A percentile compares a stretch with the other conserved stretches of the same genome.
These are phyloP conservation scores for Diadegma fenestrale DNA, from an alignment of 2,888 invertebrate species.

Conservation along the genomic window DNA sequence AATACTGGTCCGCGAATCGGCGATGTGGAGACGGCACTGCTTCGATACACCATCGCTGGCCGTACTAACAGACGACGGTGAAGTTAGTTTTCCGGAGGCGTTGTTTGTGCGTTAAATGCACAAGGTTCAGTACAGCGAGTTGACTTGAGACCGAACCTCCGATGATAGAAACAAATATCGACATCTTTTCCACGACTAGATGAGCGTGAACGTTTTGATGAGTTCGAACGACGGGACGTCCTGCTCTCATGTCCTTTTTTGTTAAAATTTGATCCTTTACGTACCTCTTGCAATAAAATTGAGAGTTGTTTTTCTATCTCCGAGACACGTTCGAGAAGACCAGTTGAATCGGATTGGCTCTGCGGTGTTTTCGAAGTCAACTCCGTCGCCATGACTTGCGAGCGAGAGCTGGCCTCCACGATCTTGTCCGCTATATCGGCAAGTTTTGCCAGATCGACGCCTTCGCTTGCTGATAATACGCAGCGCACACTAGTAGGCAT, in stretches of 20 bases:
- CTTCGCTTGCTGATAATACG: conserved; percentile 20
- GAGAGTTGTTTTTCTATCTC: neutral
- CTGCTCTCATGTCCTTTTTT: neutral
- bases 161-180: conserved; percentile 1
- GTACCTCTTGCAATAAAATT: neutral
- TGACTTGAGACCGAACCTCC: neutral
- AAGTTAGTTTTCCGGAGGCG: conserved; percentile 30
- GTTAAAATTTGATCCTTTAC: neutral
- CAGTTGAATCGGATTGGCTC: neutral
- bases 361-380: neutral
- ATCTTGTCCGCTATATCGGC: conserved; percentile 14
- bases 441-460: neutral
- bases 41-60: conserved; percentile 34
- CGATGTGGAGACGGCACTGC: conserved; percentile 47
- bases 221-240: neutral
- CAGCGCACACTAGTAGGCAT: conserved; percentile 25
- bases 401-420: neutral
- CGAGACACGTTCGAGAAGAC: neutral
- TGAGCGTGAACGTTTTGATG: neutral
- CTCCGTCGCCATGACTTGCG: conserved; percentile 5
- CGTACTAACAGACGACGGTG: conserved; percentile 42
- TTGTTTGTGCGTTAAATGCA: neutral
- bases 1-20: conserved; percentile 21
- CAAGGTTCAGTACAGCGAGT: neutral
- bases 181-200: neutral